These are phyloP conservation scores for Dromaius novaehollandiae DNA, from an alignment of 2,113 vertebrate species.

Conservation along the genomic window DNA sequence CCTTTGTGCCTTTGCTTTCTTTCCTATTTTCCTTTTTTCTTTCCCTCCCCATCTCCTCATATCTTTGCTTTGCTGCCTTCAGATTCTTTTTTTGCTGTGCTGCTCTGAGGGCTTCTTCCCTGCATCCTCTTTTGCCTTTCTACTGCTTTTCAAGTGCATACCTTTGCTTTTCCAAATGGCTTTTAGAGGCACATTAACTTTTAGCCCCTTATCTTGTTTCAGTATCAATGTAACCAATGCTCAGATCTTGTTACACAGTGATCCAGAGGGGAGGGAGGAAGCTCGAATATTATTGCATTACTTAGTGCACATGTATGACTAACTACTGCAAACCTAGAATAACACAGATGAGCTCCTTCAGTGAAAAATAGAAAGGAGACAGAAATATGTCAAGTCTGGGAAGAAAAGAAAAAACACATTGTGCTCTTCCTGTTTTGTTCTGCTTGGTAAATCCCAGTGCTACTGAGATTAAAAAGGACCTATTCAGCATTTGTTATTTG, in stretches of 20 bases:
- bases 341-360: not conserved
- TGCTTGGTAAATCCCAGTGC: not conserved
- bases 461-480: not conserved
- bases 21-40: not conserved
- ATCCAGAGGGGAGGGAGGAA: not conserved
- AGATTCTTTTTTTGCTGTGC: not conserved
- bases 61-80: not conserved
- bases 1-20: not conserved
- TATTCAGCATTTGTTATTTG: not conserved
- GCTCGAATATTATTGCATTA: not conserved
- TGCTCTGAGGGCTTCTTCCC: not conserved
- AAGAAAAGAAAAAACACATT: not conserved
- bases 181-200: not conserved
- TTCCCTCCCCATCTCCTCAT: not conserved
- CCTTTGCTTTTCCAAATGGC: not conserved
- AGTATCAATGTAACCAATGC: not conserved
- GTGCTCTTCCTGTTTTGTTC: not conserved
- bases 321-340: not conserved
- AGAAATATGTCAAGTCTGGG: not conserved
- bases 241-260: not conserved
- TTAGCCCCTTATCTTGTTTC: not conserved
- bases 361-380: not conserved
- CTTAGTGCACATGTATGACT: not conserved
- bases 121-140: not conserved
- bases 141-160: not conserved